Percentiles rank a stretch among this genome's conserved stretches.
Evolutionary conservation across 1,140 invertebrate species (phyloP).

Genomic region (Nasonia vitripennis): DNA sequence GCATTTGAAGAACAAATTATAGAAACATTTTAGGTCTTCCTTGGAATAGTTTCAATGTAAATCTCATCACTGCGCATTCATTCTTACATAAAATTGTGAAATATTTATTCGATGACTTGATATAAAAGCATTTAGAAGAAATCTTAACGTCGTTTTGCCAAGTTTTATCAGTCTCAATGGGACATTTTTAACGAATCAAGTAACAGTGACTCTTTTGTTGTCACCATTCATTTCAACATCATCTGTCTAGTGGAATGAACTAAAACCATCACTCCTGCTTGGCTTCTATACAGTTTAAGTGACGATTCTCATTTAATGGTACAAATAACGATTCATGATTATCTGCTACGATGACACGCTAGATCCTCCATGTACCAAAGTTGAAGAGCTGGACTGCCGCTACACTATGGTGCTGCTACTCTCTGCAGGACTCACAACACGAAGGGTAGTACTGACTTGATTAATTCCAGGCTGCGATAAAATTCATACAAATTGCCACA

Average conservation of each 20-base stretch:
- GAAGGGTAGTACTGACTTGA: conserved; percentile 64
- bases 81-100: conserved; percentile 48
- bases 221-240: conserved; percentile 39
- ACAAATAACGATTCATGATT: conserved; percentile 49
- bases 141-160: conserved; percentile 40
- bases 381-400: conserved; percentile 51
- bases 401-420: conserved; percentile 70
- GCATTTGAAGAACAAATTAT: conserved; percentile 54
- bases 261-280: conserved; percentile 46
- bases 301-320: conserved; percentile 49
- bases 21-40: conserved; percentile 50
- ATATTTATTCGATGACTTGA: conserved; percentile 50
- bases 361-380: conserved; percentile 43
- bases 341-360: conserved; percentile 48
- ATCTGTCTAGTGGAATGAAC: conserved; percentile 42
- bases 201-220: conserved; percentile 41
- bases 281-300: conserved; percentile 46
- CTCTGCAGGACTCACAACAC: conserved; percentile 67
- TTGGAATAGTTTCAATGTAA: conserved; percentile 48
- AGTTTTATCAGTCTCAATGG: conserved; percentile 47
- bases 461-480: conserved; percentile 62
- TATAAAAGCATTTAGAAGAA: conserved; percentile 54
- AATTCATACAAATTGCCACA: not conserved
- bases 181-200: conserved; percentile 43
- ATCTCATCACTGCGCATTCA: conserved; percentile 45